phyloP scores from a whole-genome alignment of 2,113 vertebrate species.

The Hiodon alosoides region DNA sequence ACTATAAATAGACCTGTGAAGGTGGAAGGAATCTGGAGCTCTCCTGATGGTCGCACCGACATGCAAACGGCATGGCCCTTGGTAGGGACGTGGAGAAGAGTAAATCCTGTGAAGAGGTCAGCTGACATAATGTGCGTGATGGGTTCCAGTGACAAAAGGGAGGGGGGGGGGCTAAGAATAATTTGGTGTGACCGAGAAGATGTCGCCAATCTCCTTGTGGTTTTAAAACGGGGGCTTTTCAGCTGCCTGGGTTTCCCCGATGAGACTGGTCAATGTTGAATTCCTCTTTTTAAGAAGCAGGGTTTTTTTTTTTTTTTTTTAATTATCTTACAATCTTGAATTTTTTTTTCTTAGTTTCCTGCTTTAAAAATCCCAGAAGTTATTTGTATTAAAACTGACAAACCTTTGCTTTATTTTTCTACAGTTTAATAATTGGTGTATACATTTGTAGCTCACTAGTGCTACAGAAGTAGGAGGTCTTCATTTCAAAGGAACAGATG shows the following conservation, averaged over 20 bases:
- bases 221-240: no score
- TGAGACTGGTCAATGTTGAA: neutral
- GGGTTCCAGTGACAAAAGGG: slow-evolving; percentile 33
- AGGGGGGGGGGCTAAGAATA: slow-evolving; percentile 5
- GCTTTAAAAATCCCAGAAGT: no score
- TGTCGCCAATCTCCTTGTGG: neutral
- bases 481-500: slow-evolving; percentile 52
- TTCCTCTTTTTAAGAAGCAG: neutral
- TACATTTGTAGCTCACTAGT: neutral
- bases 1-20: slow-evolving; percentile 46
- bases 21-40: slow-evolving; percentile 46
- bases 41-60: slow-evolving; percentile 19
- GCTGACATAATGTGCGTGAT: slow-evolving; percentile 31
- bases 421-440: no score
- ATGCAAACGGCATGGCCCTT: slow-evolving; percentile 6
- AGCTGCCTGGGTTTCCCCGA: no score
- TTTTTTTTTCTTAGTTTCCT: no score
- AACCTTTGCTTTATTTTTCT: no score
- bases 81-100: slow-evolving; percentile 21
- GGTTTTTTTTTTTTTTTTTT: no score
- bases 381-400: no score
- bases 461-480: neutral
- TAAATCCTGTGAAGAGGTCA: slow-evolving; percentile 30
- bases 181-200: slow-evolving; percentile 25
- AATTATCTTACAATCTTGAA: no score